phyloP scores from a whole-genome alignment of 2,888 invertebrate genomes.

The Rhabditoides inermis region DNA sequence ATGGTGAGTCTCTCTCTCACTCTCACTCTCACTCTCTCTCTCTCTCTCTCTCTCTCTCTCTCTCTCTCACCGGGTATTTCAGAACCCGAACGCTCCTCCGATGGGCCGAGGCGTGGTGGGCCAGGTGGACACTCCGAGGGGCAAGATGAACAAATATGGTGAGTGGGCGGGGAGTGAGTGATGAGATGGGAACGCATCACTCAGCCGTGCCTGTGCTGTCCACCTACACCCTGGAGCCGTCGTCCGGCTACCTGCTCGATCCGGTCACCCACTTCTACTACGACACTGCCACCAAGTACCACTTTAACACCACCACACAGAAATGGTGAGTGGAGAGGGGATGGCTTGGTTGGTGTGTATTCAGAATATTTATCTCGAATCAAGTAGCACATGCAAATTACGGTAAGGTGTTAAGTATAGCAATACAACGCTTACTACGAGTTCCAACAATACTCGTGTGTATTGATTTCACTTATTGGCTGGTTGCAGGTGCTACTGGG shows the following conservation, averaged over 20 bases:
- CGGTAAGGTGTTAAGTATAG: not conserved
- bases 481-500: constrained; percentile 98
- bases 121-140: constrained; percentile 21
- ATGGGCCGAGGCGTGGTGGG: constrained; percentile 18
- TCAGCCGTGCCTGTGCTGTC: too few species aligned
- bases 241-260: constrained; percentile 92
- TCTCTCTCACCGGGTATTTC: not conserved
- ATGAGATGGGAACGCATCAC: constrained; percentile 6
- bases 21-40: not conserved
- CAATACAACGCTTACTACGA: too few species aligned
- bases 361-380: too few species aligned
- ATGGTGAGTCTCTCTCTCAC: too few species aligned
- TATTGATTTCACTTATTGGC: too few species aligned
- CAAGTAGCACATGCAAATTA: too few species aligned
- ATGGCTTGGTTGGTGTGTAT: too few species aligned
- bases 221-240: too few species aligned
- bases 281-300: constrained; percentile 77
- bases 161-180: constrained; percentile 1
- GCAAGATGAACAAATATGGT: constrained; percentile 29
- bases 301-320: too few species aligned
- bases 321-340: too few species aligned
- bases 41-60: not conserved
- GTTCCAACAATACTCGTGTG: too few species aligned
- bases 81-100: not conserved
- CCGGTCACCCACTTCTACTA: constrained; percentile 85